Conservation (phyloP, 2,888 invertebrate genomes). For the Phyllotreta cruciferae region DNA sequence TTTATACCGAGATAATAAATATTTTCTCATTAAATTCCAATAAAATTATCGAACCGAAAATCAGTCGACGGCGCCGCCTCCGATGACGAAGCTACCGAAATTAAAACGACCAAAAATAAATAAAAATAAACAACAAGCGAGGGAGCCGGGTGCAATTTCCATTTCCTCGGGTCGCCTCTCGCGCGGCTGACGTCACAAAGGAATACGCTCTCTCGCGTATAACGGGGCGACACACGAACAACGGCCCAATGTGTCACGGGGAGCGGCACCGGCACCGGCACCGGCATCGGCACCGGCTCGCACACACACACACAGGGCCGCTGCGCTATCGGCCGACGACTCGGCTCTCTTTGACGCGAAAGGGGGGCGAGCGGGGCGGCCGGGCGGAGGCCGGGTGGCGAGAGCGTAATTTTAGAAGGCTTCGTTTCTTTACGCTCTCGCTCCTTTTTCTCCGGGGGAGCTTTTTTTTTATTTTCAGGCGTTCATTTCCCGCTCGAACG, state of each 20-base stretch:
- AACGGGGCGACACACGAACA: slow-evolving; percentile 34
- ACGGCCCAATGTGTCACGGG: slow-evolving; percentile 48
- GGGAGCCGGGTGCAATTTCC: slow-evolving; percentile 29
- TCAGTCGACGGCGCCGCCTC: no score
- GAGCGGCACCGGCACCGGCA: slow-evolving; percentile 41
- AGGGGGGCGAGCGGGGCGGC: slow-evolving; percentile 12
- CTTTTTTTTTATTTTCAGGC: no score
- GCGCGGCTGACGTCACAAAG: slow-evolving; percentile 53
- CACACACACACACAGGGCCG: not conserved
- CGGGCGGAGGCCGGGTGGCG: slow-evolving; percentile 19
- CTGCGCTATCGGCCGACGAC: not conserved
- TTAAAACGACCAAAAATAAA: not conserved
- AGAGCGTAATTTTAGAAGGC: slow-evolving; percentile 25
- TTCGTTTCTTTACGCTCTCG: slow-evolving; percentile 7
- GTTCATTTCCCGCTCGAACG: slow-evolving; percentile 17
- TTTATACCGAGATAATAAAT: no score
- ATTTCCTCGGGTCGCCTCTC: slow-evolving; percentile 29
- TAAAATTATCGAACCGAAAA: no score
- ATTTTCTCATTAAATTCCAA: no score
- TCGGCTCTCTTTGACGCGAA: slow-evolving; percentile 23
- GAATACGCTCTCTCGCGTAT: slow-evolving; percentile 33
- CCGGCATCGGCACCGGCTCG: slow-evolving; percentile 1
- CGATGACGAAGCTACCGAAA: not conserved
- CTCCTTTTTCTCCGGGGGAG: slow-evolving; percentile 4
- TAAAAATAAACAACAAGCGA: slow-evolving; percentile 10